phyloP scores from a whole-genome alignment of 1,140 invertebrate genomes.

The Himalopsyche phryganea region DNA sequence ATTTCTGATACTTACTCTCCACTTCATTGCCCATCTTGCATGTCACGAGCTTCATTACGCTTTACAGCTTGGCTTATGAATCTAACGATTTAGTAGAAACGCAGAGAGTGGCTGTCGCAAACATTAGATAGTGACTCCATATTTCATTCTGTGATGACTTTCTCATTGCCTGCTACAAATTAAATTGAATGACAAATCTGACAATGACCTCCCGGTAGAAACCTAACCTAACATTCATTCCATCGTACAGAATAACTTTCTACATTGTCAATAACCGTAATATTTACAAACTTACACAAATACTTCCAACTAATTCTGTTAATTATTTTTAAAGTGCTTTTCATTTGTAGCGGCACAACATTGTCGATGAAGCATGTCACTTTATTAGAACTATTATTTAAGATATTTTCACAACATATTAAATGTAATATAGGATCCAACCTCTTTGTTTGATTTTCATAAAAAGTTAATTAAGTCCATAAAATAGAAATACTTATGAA shows the following conservation, averaged over 20 bases:
- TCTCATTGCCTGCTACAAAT: neutral
- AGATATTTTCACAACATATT: neutral
- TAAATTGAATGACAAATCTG: neutral
- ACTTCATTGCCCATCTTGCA: conserved; percentile 11
- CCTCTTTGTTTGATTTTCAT: neutral
- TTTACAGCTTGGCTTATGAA: conserved; percentile 12
- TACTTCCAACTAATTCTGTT: neutral
- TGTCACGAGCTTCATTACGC: conserved; percentile 15
- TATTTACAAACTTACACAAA: too few species aligned
- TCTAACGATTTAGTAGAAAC: neutral
- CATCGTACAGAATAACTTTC: too few species aligned
- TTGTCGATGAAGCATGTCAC: conserved; percentile 3
- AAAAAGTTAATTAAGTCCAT: too few species aligned
- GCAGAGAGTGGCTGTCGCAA: conserved; percentile 28
- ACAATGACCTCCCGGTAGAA: too few species aligned
- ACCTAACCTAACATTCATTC: too few species aligned
- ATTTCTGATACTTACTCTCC: conserved; percentile 9
- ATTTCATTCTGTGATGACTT: neutral
- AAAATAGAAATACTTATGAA: too few species aligned
- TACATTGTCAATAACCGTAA: too few species aligned
- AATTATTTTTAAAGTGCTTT: neutral
- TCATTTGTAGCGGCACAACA: conserved; percentile 4
- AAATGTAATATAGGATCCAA: neutral
- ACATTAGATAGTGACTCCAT: neutral
- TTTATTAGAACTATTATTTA: neutral